These are phyloP conservation scores for Leucophenga maculata DNA, from an alignment of 2,888 invertebrate species.

Conservation along the genomic window DNA sequence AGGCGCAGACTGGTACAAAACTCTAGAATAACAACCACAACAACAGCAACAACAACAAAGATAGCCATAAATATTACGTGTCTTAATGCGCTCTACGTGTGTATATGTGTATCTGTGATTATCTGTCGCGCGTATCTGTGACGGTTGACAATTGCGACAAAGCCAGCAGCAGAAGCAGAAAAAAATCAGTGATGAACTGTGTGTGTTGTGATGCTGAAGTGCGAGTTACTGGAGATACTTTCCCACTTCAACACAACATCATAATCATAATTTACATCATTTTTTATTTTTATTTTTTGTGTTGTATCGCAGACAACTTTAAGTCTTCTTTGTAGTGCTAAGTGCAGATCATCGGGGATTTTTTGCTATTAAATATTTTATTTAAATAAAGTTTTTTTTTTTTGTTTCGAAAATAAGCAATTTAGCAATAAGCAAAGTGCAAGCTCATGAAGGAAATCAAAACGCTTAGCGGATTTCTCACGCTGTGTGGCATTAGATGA, in stretches of 20 bases:
- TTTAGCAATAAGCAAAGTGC: background rate
- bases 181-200: background rate
- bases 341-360: slow-evolving; percentile 6
- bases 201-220: background rate
- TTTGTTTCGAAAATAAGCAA: background rate
- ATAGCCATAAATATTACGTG: slow-evolving; percentile 7
- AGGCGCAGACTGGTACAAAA: slow-evolving; percentile 53
- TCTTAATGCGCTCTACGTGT: too few relatives aligned
- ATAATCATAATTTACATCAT: background rate
- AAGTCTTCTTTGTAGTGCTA: background rate
- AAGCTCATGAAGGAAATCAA: background rate
- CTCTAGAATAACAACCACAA: background rate
- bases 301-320: too few relatives aligned
- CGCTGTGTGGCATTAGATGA: too few relatives aligned
- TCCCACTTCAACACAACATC: background rate
- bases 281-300: background rate
- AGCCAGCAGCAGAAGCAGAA: background rate
- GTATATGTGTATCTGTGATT: too few relatives aligned
- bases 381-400: background rate
- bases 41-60: slow-evolving; percentile 3
- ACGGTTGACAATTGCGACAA: too few relatives aligned
- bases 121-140: too few relatives aligned
- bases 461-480: too few relatives aligned
- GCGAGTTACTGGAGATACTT: background rate
- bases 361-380: background rate